Evolutionary conservation across 2,113 vertebrate genomes (phyloP).

Genomic region (Chlorodrepanis virens): DNA sequence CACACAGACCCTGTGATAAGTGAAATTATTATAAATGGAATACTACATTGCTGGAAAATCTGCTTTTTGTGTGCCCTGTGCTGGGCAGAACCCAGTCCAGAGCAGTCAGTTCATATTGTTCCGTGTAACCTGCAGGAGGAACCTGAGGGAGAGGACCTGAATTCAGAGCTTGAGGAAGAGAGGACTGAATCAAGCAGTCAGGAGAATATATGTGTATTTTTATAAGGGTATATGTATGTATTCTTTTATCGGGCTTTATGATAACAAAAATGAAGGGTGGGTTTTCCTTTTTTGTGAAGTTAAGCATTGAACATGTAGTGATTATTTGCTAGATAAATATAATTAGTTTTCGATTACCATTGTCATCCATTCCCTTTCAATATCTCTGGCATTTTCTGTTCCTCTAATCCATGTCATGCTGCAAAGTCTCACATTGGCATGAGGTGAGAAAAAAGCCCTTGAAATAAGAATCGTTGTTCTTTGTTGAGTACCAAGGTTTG

Average conservation of each 20-base stretch:
- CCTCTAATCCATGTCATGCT: not conserved
- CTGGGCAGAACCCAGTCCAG: not conserved
- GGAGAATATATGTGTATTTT: not conserved
- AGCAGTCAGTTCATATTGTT: not conserved
- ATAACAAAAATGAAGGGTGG: not conserved
- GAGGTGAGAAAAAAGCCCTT: not conserved
- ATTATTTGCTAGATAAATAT: not conserved
- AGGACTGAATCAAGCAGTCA: not conserved
- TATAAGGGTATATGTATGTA: no score
- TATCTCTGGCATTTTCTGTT: not conserved
- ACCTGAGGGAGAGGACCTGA: not conserved
- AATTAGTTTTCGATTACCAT: not conserved
- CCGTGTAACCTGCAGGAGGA: not conserved
- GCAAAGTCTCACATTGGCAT: not conserved
- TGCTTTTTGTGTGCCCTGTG: not conserved
- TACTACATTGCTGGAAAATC: not conserved
- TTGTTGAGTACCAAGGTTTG: not conserved
- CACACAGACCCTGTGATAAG: not conserved
- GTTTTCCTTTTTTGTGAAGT: not conserved
- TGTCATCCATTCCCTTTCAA: not conserved
- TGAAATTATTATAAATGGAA: not conserved
- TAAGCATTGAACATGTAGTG: not conserved
- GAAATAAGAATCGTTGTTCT: not conserved
- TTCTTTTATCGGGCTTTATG: not conserved
- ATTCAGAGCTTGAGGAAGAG: not conserved